phyloP scores from a whole-genome alignment of 2,888 invertebrate genomes.

The Nomada fabriciana region DNA sequence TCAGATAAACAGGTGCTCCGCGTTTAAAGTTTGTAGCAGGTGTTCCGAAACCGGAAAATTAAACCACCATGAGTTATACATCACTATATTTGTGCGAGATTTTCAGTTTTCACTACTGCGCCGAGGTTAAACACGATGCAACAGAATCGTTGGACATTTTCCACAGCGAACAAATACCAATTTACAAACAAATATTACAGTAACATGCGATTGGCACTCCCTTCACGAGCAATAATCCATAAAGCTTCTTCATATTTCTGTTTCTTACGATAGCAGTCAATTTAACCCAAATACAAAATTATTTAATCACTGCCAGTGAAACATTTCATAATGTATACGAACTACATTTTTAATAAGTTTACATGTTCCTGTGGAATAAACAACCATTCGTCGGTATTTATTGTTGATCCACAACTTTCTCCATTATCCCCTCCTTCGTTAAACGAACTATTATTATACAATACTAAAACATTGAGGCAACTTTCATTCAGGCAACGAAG shows the following conservation, averaged over 20 bases:
- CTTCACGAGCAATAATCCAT: background rate
- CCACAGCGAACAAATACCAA: background rate
- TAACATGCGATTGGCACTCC: background rate
- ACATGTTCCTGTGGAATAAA: too few relatives aligned
- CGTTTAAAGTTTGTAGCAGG: conserved; percentile 59
- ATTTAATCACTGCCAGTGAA: too few relatives aligned
- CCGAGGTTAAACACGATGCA: conserved; percentile 21
- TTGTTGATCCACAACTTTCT: too few relatives aligned
- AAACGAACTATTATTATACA: too few relatives aligned
- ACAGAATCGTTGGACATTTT: conserved; percentile 37
- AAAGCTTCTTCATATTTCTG: background rate
- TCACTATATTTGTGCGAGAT: conserved; percentile 41
- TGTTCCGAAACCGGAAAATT: conserved; percentile 60
- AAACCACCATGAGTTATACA: conserved; percentile 60
- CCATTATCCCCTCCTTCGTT: too few relatives aligned
- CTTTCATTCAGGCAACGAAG: too few relatives aligned
- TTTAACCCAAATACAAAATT: too few relatives aligned
- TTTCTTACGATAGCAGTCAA: too few relatives aligned
- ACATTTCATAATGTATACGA: too few relatives aligned
- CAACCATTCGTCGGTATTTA: too few relatives aligned
- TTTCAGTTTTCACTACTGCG: conserved; percentile 47
- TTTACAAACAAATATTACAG: background rate
- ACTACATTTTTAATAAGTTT: too few relatives aligned
- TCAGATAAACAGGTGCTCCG: conserved; percentile 61
- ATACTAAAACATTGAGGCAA: too few relatives aligned